Percentiles rank a stretch among this genome's conserved stretches.
phyloP scores from a whole-genome alignment of 2,113 vertebrate species.

The Otus sunia region DNA sequence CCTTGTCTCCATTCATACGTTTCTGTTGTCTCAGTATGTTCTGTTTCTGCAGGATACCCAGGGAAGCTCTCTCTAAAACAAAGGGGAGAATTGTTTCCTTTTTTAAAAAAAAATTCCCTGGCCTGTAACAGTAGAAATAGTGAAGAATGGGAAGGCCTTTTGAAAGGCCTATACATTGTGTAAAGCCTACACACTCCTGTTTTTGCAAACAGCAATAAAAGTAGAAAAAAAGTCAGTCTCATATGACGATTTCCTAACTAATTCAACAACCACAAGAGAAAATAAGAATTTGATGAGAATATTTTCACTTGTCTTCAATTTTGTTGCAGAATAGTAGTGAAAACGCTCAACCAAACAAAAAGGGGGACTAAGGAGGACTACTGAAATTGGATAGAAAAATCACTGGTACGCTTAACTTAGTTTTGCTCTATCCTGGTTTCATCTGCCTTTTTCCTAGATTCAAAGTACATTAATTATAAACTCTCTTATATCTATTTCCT shows the following conservation, averaged over 20 bases:
- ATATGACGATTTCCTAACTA: not conserved
- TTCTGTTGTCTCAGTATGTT: not conserved
- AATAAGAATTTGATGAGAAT: not conserved
- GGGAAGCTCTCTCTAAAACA: not conserved
- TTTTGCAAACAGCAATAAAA: not conserved
- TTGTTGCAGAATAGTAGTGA: not conserved
- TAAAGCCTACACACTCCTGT: rapidly evolving
- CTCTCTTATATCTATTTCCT: not conserved
- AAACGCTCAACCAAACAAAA: not conserved
- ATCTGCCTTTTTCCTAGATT: not conserved
- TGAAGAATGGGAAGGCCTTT: not conserved
- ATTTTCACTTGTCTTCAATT: not conserved
- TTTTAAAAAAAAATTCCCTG: not conserved
- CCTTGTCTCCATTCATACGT: not conserved
- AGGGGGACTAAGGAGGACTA: not conserved
- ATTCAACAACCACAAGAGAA: not conserved
- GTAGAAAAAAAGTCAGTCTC: not conserved
- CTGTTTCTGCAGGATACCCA: not conserved
- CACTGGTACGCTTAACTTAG: not conserved
- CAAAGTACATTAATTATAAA: not conserved
- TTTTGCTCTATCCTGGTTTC: not conserved
- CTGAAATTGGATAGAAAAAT: not conserved
- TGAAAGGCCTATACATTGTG: not conserved
- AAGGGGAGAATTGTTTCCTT: not conserved
- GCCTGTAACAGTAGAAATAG: not conserved